Evolutionary conservation across 2,888 invertebrate genomes (phyloP), one percentile per base, ranked within the genome.

Genomic region (Crematogaster levior): DNA sequence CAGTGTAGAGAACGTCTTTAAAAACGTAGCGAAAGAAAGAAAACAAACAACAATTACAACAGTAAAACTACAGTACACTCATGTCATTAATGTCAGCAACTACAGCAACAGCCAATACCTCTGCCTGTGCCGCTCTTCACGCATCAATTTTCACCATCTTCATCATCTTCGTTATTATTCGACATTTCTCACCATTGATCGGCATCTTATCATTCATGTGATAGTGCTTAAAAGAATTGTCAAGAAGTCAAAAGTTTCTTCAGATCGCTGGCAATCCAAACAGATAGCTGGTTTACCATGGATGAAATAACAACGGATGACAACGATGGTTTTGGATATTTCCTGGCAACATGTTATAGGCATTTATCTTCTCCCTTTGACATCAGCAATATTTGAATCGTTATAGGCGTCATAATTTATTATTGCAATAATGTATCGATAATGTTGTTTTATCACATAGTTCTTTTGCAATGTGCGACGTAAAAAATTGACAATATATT

Each of bases 1-100:
- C 86, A 87, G 88, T 88, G 18, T n/a, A 89, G 91, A 91, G 91
- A 90, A 86, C 85, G 85, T 89, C 83, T 86, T 87, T 89, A 91
- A 88, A 88, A 79, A 68, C 72, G 85, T 92, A 91, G 90, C 84
- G 58, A 68, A 79, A 86, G 51, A 86, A 63, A 72, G 43, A 72
- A 40, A 86, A 58, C 24, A 63, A 60, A 77, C 37, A 66, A 65
- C 68, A 34, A 68, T 48, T 60, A 79, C 79, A 82, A 81, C 85
- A 85, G 82, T 80, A 74, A 60, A 77, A 84, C 58, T 82, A 87
- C 75, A 84, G 18, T 56, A 83, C 84, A 75, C 79, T n/a, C n/a
- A n/a, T n/a, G n/a, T n/a, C 77, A 65, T 51, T 81, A 73, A 81
- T 70, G 34, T 56, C 82, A 80, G 63, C 83, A 73, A 88, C 87